A percentile compares a stretch with the other conserved stretches of the same genome.
phyloP scores from a whole-genome alignment of 2,113 vertebrate species.

The Alces alces region DNA sequence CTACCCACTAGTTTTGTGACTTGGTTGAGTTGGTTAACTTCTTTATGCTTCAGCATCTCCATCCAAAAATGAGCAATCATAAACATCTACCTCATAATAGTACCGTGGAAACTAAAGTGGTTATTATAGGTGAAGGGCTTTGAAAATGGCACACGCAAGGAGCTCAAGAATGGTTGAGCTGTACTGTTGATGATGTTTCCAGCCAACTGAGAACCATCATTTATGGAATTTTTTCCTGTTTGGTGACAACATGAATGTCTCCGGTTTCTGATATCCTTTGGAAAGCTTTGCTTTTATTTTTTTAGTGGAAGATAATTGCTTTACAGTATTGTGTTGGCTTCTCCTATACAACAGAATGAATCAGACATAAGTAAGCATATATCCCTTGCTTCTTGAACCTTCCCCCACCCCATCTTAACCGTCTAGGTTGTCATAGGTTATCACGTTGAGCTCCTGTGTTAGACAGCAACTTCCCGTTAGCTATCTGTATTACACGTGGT shows the following conservation, averaged over 20 bases:
- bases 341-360: neutral
- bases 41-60: neutral
- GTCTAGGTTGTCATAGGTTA: neutral
- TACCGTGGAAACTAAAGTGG: neutral
- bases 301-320: neutral
- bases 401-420: neutral
- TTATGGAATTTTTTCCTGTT: neutral
- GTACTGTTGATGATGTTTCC: no score
- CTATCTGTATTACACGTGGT: neutral
- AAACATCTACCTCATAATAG: neutral
- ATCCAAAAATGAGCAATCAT: neutral
- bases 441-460: neutral
- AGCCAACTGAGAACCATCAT: neutral
- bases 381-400: neutral
- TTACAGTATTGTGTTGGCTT: neutral
- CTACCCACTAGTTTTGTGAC: neutral
- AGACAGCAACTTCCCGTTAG: neutral
- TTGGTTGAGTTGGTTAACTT: neutral
- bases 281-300: neutral
- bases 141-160: rapidly evolving
- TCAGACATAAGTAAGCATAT: neutral
- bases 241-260: neutral
- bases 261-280: neutral
- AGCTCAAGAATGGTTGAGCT: neutral
- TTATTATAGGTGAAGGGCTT: neutral